Evolutionary conservation across 2,888 invertebrate genomes (phyloP).

Genomic region (Eueremaeus valkanovi): DNA sequence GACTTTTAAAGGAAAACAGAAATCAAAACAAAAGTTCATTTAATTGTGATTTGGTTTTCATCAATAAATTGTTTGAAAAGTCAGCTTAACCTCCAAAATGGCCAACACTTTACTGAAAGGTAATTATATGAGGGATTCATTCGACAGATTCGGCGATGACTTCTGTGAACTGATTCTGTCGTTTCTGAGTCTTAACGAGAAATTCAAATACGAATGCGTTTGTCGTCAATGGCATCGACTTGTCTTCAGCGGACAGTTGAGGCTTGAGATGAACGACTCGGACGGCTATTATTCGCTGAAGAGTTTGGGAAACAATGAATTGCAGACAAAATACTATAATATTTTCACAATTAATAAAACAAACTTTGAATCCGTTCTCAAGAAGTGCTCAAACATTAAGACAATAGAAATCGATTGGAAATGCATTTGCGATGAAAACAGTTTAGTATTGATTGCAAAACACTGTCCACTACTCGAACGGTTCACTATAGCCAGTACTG

Average conservation of each 20-base stretch:
- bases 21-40: neutral
- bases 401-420: constrained; percentile 3
- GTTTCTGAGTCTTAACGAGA: neutral
- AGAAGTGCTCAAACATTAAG: neutral
- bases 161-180: neutral
- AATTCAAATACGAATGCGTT: neutral
- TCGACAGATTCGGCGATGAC: neutral
- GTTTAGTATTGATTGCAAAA: neutral
- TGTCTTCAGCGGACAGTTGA: neutral
- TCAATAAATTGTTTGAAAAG: neutral
- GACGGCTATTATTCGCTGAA: neutral
- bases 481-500: neutral
- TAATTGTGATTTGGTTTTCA: neutral
- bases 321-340: neutral
- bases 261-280: neutral
- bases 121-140: neutral
- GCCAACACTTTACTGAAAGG: neutral
- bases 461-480: neutral
- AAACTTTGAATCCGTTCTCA: neutral
- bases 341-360: neutral
- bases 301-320: neutral
- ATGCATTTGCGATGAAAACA: constrained; percentile 1
- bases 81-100: neutral
- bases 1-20: neutral
- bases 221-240: constrained; percentile 2